A percentile compares a stretch with the other conserved stretches of the same genome.
Conservation (phyloP, 2,888 invertebrate species). For the Caenorhabditis sp. region DNA sequence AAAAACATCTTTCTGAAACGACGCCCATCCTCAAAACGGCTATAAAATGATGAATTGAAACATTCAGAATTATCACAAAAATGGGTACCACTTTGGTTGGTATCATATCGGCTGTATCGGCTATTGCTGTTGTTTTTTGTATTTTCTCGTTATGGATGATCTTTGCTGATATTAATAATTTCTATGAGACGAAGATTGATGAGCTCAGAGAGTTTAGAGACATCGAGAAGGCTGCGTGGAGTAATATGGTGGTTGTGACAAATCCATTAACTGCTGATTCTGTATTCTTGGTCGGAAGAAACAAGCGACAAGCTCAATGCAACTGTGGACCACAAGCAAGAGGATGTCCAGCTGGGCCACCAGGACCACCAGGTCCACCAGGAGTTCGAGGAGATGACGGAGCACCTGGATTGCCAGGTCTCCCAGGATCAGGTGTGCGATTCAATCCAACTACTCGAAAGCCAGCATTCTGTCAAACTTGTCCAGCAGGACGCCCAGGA, state of each 20-base stretch:
- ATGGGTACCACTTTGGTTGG: constrained; percentile 26
- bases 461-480: constrained; percentile 29
- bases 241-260: constrained; percentile 34
- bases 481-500: constrained; percentile 37
- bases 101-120: constrained; percentile 35
- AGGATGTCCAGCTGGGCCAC: constrained; percentile 52
- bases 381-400: constrained; percentile 44
- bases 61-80: background rate
- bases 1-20: background rate
- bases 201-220: constrained; percentile 43
- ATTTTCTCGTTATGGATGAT: constrained; percentile 38
- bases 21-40: background rate
- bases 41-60: background rate
- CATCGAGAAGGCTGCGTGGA: constrained; percentile 40
- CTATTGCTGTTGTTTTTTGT: constrained; percentile 37
- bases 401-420: constrained; percentile 37
- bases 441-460: constrained; percentile 43
- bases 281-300: constrained; percentile 35
- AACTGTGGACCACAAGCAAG: constrained; percentile 45
- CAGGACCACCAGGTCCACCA: constrained; percentile 47
- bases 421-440: constrained; percentile 48
- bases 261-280: constrained; percentile 17
- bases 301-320: constrained; percentile 43
- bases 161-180: constrained; percentile 51
- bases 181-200: constrained; percentile 43